Base-by-base conservation (phyloP, 1,140 invertebrate genomes). In the Magallana ariakensis region DNA sequence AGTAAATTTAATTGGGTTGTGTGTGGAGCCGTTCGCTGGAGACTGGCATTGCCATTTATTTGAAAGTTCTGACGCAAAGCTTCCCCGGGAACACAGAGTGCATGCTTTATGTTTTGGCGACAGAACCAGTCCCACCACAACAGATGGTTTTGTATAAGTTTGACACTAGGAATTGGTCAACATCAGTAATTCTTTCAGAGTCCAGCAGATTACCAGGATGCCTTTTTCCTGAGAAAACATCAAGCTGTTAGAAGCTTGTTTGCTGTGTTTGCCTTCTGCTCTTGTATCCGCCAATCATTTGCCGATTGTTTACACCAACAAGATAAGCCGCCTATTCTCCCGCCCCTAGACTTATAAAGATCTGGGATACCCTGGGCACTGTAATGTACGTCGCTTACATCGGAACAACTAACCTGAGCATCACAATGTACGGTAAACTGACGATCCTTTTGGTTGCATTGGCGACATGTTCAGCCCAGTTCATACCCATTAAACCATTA, bases 341-440 rank as follows among this genome's bases (percentile, higher is more conserved):
- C 85, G 85, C 85, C 85, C 80, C 33, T 86, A 53, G 8, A 81
- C 80, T 56, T 86, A 86, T 86, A 86, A 82, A 86, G 62, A 75
- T 85, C 55, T 10, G 46, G 8, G 54, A 82, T 26, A 16, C 8
- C 46, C 19, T 53, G 57, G 22, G 13, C 56, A 81, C 57, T 15
- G 15, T n/a, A 62, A 86, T 19, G 26, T 53, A 46, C 80, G 13
- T 81, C 70, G 33, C 56, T 6, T 26, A 53, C 33, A 75, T 33
- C 66, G 11, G 58, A 8, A 54, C n/a, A 54, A 13, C 66, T 11
- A 80, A 53, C 55, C 11, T 7, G 46, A n/a, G 57, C 46, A 56
- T 19, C 7, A 56, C 46, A 55, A 85, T 85, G 84, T 57, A 75
- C 54, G 84, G 46, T 15, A 70, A 66, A 62, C 19, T 84, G 13